Conservation (phyloP, 2,888 invertebrate genomes). For the Smittia sp. region DNA sequence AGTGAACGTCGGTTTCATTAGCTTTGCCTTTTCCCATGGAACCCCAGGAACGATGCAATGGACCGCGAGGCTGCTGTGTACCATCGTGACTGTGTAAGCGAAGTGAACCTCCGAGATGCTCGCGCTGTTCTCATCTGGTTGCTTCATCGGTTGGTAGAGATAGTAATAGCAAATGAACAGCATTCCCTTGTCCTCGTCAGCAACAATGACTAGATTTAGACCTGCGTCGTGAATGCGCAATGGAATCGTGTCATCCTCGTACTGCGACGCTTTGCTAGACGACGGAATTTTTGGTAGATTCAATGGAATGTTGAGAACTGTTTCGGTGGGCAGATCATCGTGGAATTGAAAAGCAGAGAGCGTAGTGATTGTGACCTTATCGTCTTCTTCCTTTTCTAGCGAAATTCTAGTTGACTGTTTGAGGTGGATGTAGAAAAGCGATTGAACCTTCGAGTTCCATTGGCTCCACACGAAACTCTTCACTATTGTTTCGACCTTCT, state of each 20-base stretch:
- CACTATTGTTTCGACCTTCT: slow-evolving; percentile 61
- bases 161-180: slow-evolving; percentile 81
- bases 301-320: slow-evolving; percentile 84
- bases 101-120: slow-evolving; percentile 70
- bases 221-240: slow-evolving; percentile 78
- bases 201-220: slow-evolving; percentile 73
- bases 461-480: slow-evolving; percentile 81
- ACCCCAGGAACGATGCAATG: slow-evolving; percentile 80
- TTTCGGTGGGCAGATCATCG: slow-evolving; percentile 80
- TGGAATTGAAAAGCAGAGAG: slow-evolving; percentile 83
- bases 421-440: slow-evolving; percentile 79
- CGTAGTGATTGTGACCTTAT: slow-evolving; percentile 65
- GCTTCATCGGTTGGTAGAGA: slow-evolving; percentile 67
- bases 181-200: slow-evolving; percentile 67
- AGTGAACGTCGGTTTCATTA: slow-evolving; percentile 73
- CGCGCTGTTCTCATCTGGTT: slow-evolving; percentile 45
- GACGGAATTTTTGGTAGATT: slow-evolving; percentile 70
- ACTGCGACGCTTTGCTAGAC: slow-evolving; percentile 63
- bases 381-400: slow-evolving; percentile 63
- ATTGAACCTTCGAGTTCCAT: slow-evolving; percentile 72
- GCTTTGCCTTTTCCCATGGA: slow-evolving; percentile 73
- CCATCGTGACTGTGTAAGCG: slow-evolving; percentile 77
- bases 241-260: slow-evolving; percentile 79
- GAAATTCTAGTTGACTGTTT: slow-evolving; percentile 67
- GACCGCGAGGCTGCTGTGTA: slow-evolving; percentile 80